Evolutionary conservation across 23 tunicate species (phyloP), one percentile per base, ranked within the genome.

Genomic region (Halocynthia roretzi): DNA sequence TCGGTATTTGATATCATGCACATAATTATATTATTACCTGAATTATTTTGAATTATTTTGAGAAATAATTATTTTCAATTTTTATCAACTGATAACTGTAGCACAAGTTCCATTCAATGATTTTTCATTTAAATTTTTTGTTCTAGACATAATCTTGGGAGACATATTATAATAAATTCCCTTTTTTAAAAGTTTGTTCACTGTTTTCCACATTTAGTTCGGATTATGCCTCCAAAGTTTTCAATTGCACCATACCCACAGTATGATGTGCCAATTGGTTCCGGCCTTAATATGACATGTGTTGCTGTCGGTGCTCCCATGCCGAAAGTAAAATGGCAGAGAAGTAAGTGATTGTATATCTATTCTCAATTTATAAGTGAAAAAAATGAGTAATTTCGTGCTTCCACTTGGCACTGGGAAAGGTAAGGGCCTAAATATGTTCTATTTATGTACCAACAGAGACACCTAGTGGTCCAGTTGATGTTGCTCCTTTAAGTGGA

Each of bases 291-390:
- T 55, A 68, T 92, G 17, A 86, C 87, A 10, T 92, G 98, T 67
- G 98, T 83, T 8, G 98, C 98, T 8, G 98, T 83, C 40, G 98
- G 98, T 9, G 71, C 83, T 6, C 98, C 98, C 5, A 92, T 92
- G 98, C 98, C 98, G 9, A 52, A 63, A 12, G 98, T 92, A 31
- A 82, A 78, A 63, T 92, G 98, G 98, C 85, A 86, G 58, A 86
- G 79, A 82, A 78, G 98, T 92, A 52, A 63, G 84, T 22, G 5
- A 71, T 20, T 7, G 57, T 48, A 11, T 10, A 9, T 0, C 31
- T 65, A 65, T 65, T 40, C 22, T 65, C 31, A 10, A 65, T 20
- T 65, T 65, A 65, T 65, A 15, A 65, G 10, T 65, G 19, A 65
- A 65, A 8, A 15, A 40, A 11, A 65, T 48, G 31, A 40, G 31